These are phyloP conservation scores for Grapholita molesta DNA, from an alignment of 1,140 invertebrate genomes.

Conservation along the genomic window DNA sequence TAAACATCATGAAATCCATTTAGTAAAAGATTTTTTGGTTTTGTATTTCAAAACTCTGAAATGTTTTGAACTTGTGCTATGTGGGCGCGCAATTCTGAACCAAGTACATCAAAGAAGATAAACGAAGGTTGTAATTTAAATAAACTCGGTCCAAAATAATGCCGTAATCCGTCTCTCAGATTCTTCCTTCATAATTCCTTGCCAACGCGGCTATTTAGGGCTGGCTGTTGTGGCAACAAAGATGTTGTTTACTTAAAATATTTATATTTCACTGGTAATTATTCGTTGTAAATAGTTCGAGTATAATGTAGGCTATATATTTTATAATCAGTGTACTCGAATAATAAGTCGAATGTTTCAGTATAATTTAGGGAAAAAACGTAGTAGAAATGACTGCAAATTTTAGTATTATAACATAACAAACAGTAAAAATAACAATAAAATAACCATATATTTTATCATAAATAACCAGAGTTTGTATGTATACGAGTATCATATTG, in stretches of 20 bases:
- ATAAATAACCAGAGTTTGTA: too few species aligned
- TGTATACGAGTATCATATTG: too few species aligned
- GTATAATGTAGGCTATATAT: too few species aligned
- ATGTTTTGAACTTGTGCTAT: not conserved
- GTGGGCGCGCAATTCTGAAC: not conserved
- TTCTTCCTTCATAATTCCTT: constrained; percentile 12
- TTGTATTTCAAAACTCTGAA: not conserved
- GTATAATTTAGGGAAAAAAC: too few species aligned
- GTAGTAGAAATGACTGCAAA: too few species aligned
- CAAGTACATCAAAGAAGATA: constrained; percentile 10
- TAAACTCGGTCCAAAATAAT: constrained; percentile 16
- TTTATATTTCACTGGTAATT: not conserved
- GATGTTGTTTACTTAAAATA: not conserved
- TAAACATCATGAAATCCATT: not conserved
- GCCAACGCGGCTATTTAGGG: not conserved
- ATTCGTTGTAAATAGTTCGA: too few species aligned
- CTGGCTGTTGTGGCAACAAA: not conserved
- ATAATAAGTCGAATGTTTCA: too few species aligned
- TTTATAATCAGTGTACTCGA: too few species aligned
- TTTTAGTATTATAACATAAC: too few species aligned
- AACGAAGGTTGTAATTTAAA: constrained; percentile 15
- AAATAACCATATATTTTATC: too few species aligned
- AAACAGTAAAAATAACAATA: too few species aligned
- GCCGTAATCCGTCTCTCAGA: constrained; percentile 13
- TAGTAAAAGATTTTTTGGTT: not conserved